Evolutionary conservation across 2,113 vertebrate genomes (phyloP).

Genomic region (Gobius niger): DNA sequence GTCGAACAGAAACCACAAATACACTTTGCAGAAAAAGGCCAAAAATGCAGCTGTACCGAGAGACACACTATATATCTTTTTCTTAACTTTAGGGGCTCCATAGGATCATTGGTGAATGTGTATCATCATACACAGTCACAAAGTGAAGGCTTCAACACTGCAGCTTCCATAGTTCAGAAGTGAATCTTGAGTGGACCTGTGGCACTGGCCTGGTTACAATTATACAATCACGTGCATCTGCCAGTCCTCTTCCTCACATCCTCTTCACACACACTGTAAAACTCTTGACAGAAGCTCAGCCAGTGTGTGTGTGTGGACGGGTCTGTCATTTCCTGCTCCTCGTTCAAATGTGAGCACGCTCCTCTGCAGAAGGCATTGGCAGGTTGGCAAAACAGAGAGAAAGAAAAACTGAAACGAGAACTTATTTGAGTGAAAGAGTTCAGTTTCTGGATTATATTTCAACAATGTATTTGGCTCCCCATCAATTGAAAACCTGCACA

Average conservation of each 20-base stretch:
- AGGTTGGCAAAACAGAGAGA: neutral
- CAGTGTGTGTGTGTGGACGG: constrained; percentile 6
- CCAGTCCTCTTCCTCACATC: constrained; percentile 33
- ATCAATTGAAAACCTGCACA: too few relatives aligned
- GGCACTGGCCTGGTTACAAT: constrained; percentile 52
- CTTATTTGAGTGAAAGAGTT: neutral
- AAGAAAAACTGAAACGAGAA: too few relatives aligned
- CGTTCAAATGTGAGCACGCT: neutral
- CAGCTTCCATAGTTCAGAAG: neutral
- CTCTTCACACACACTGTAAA: constrained; percentile 14
- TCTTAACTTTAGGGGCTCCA: too few relatives aligned
- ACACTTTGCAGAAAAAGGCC: too few relatives aligned
- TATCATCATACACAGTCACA: too few relatives aligned
- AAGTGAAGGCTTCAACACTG: constrained; percentile 22
- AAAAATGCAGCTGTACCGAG: too few relatives aligned
- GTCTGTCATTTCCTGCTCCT: constrained; percentile 4
- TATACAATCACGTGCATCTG: constrained; percentile 55
- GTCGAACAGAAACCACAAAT: too few relatives aligned
- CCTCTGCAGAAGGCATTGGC: neutral
- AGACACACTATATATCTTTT: too few relatives aligned
- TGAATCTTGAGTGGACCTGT: neutral
- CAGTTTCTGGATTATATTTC: too few relatives aligned
- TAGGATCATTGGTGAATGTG: too few relatives aligned
- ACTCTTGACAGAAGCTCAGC: neutral
- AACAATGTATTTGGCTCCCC: too few relatives aligned